Evolutionary conservation across 2,113 vertebrate genomes (phyloP).

Genomic region (Notothenia rossii): DNA sequence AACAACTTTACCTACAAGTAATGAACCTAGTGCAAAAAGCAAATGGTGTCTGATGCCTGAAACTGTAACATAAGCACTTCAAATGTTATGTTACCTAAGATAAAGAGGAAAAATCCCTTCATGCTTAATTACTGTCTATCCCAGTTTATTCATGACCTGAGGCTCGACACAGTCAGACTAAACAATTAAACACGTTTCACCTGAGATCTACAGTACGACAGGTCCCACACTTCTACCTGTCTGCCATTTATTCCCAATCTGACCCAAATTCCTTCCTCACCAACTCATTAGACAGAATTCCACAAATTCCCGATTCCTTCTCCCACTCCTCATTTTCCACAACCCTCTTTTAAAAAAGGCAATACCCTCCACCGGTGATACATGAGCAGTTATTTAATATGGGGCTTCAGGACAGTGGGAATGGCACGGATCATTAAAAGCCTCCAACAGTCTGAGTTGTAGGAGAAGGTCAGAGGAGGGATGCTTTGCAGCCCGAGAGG

Average conservation of each 20-base stretch:
- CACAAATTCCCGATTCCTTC: conserved; percentile 53
- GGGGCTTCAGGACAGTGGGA: not conserved
- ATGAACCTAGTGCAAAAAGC: not conserved
- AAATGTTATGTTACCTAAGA: not conserved
- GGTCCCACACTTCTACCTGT: conserved; percentile 6
- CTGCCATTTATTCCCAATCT: conserved; percentile 19
- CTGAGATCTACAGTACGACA: not conserved
- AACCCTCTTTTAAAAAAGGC: not conserved
- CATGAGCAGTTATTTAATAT: conserved; percentile 1
- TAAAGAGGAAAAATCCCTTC: not conserved
- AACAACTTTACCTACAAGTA: not conserved
- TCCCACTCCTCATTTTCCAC: conserved; percentile 16
- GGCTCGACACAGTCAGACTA: not conserved
- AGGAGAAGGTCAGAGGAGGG: not conserved
- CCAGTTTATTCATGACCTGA: not conserved
- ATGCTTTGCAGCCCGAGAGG: conserved; percentile 35
- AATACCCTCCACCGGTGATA: conserved; percentile 16
- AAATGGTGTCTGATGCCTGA: not conserved
- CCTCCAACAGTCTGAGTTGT: not conserved
- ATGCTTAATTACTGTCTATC: not conserved
- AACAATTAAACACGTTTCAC: not conserved
- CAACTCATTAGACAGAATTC: conserved; percentile 66
- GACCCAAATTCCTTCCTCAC: conserved; percentile 62
- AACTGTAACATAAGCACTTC: not conserved
- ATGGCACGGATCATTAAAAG: not conserved